Percentiles rank a stretch among this genome's conserved stretches.
Evolutionary conservation across 1,140 invertebrate species (phyloP).

Genomic region (Dermatophagoides farinae): DNA sequence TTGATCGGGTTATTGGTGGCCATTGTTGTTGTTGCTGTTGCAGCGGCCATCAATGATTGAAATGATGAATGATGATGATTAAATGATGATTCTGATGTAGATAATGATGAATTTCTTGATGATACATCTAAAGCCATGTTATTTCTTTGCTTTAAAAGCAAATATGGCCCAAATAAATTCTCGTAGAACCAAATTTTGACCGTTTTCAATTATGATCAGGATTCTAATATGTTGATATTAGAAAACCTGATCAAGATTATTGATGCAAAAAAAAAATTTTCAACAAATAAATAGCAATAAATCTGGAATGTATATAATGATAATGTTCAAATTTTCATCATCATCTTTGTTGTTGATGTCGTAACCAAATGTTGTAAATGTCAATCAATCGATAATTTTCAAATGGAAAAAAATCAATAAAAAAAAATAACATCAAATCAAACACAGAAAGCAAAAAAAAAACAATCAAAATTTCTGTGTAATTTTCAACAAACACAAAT

Average conservation of each 20-base stretch:
- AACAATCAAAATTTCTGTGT: too few species aligned
- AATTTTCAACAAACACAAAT: too few species aligned
- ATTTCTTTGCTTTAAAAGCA: slow-evolving; percentile 7
- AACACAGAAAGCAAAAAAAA: too few species aligned
- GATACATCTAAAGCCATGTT: slow-evolving; percentile 2
- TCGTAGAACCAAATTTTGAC: slow-evolving; percentile 11
- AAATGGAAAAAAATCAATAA: too few species aligned
- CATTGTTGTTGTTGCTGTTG: too few species aligned
- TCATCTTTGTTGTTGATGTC: too few species aligned
- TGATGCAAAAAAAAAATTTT: not conserved
- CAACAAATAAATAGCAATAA: not conserved
- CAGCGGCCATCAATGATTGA: not conserved
- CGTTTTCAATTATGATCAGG: not conserved
- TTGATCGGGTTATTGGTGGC: not conserved
- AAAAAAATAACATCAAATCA: too few species aligned
- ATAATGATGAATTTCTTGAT: not conserved
- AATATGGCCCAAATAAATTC: slow-evolving; percentile 4
- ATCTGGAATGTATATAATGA: not conserved
- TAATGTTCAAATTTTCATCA: not conserved
- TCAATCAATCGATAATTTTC: too few species aligned
- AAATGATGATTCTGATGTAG: not conserved
- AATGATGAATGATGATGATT: not conserved
- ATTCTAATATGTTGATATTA: not conserved
- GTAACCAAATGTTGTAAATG: too few species aligned
- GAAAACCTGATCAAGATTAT: not conserved